Evolutionary conservation across 2,888 invertebrate genomes (phyloP), one percentile per base, ranked within the genome.

Genomic region (Hypomecis punctinalis): DNA sequence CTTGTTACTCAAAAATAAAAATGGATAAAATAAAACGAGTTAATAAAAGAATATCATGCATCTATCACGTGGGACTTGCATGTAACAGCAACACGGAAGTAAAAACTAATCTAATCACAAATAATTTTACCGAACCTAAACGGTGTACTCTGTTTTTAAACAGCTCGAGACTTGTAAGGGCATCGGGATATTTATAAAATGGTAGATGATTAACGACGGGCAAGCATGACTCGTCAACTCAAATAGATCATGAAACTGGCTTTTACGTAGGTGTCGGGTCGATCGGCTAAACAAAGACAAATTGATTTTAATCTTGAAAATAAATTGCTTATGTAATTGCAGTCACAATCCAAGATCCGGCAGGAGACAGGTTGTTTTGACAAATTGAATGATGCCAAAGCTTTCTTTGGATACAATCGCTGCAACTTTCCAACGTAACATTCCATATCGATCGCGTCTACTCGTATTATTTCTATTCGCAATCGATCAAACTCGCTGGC

Each of bases 401-500:
- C 70, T 74, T 72, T 72, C 71, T 68, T 68, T 67, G 61, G 66
- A 59, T 64, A 70, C 68, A 68, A 66, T 68, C 66, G 54, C 53
- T 71, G 56, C 65, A 67, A 70, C 72, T 74, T 74, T 74, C 71
- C 56, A 74, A 67, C 66, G 64, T 59, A 57, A 45, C 55, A 67
- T 67, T 70, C 59, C 55, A 54, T 65, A 65, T 52, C 56, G 58
- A 46, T 62, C 66, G 52, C 49, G 6, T 60, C 64, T 64, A 42
- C 39, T 39, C n/a, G 40, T 42, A 46, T 45, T 37, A 37, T 37
- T 56, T 47, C 56, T 56, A 56, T 64, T 64, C 35, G 57, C 57
- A 53, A 57, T 66, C 43, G 43, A 66, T 66, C 57, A 57, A 49
- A 37, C 33, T 59, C 48, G 42, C 23, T 61, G 36, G 58, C 53